Conservation (phyloP, 2,888 invertebrate genomes). For the Congeria kusceri region DNA sequence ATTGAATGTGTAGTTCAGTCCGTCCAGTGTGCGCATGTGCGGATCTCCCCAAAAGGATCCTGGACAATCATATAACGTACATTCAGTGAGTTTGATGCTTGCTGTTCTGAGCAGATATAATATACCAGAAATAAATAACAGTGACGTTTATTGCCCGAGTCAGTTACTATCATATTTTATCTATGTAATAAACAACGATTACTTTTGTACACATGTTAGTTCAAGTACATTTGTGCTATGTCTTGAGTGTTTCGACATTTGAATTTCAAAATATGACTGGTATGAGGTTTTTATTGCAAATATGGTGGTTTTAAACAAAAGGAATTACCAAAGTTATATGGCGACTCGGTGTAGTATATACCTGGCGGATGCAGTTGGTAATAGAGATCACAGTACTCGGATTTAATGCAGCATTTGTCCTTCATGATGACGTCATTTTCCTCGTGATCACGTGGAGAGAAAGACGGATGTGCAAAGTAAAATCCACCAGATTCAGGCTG, state of each 20-base stretch:
- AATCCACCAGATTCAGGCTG: slow-evolving; percentile 36
- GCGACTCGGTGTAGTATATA: slow-evolving; percentile 16
- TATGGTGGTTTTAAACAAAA: not conserved
- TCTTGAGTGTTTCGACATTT: no score
- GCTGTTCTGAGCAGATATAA: no score
- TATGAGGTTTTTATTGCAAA: not conserved
- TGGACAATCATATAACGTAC: slow-evolving; percentile 6
- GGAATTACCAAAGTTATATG: slow-evolving; percentile 15
- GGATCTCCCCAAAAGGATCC: slow-evolving; percentile 54
- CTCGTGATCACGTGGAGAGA: slow-evolving; percentile 11
- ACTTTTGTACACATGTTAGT: no score
- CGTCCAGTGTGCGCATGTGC: slow-evolving; percentile 45
- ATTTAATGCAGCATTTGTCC: slow-evolving; percentile 30
- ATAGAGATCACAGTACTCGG: slow-evolving; percentile 29
- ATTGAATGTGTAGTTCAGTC: slow-evolving; percentile 45
- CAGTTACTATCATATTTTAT: no score
- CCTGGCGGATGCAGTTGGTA: slow-evolving; percentile 34
- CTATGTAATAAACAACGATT: no score
- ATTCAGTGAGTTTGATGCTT: no score
- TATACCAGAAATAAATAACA: no score
- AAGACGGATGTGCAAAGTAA: slow-evolving; percentile 23
- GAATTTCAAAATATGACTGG: not conserved
- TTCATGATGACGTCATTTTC: slow-evolving; percentile 18
- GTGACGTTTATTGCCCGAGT: no score
- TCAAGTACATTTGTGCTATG: no score